phyloP scores from a whole-genome alignment of 2,888 invertebrate genomes.

The Coecobrya sp. region DNA sequence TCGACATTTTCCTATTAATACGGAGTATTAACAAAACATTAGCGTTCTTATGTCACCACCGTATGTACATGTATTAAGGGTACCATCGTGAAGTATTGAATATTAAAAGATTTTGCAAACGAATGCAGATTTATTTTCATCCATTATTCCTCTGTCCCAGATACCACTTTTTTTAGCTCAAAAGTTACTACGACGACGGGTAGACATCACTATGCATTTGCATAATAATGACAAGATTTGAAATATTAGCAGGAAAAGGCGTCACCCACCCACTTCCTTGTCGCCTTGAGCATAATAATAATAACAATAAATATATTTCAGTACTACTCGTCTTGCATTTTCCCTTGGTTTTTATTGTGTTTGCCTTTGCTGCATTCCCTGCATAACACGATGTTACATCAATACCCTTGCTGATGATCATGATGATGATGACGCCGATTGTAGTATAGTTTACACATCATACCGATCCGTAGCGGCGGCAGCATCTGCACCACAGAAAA shows the following conservation, averaged over 20 bases:
- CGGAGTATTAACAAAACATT: too few relatives aligned
- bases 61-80: too few relatives aligned
- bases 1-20: too few relatives aligned
- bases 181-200: too few relatives aligned
- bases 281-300: neutral
- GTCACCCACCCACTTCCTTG: neutral
- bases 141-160: too few relatives aligned
- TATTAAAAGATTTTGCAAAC: too few relatives aligned
- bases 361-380: neutral
- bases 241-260: neutral
- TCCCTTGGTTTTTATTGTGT: neutral
- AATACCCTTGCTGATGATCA: neutral
- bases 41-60: too few relatives aligned
- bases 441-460: neutral
- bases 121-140: too few relatives aligned
- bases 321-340: neutral
- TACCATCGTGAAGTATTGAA: too few relatives aligned
- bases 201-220: neutral
- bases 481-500: neutral
- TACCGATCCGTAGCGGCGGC: neutral
- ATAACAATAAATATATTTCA: neutral
- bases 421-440: neutral
- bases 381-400: neutral
- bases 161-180: too few relatives aligned
- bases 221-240: neutral